Base-by-base conservation (phyloP, 92 coral and sea anemone species). In the Palythoa grandiflora region DNA sequence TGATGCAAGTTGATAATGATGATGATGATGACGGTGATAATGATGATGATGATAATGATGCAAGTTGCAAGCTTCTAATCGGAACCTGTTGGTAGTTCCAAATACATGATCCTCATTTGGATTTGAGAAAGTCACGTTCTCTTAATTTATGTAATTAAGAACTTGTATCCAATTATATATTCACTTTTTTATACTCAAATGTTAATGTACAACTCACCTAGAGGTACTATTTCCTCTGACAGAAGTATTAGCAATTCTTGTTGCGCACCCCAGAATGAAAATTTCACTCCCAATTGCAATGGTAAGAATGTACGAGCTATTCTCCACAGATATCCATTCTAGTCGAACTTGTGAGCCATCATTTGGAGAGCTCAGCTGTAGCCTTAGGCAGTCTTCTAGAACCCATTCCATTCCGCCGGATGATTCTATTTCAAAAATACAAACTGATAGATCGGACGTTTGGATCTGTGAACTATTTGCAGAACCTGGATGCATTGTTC, bases 391-490 rank as follows among this genome's bases (percentile, higher is more conserved):
- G 84, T 97, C 99, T 80, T 97, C 99, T 14, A 93, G 77, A 19
- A 96, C 89, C 99, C 99, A 97, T 71, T 95, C 95, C 92, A 94
- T 90, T 68, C 98, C 96, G 52, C 99, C 99, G 0, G 98, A 90
- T 1, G 99, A 97, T 80, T 95, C 99, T 52, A 91, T 97, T 90
- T 97, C 99, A 98, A 98, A 97, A 57, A 97, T 89, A 55, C 94
- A 92, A n/a, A 95, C 98, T 50, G 92, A 86, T 38, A 93, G 75
- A 60, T 94, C 96, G n/a, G 87, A 90, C 38, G 71, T 9, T 40
- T 37, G 59, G 2, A 37, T 21, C 39, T 20, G 40, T 28, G 3
- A 37, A n/a, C 72, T 68, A 36, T 88, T 91, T 38, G 63, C 77
- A 68, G 78, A 59, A 61, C 65, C 89, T 40, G 57, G 77, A 3